phyloP scores from a whole-genome alignment of 2,113 vertebrate species.

The Cochlearius cochlearius region DNA sequence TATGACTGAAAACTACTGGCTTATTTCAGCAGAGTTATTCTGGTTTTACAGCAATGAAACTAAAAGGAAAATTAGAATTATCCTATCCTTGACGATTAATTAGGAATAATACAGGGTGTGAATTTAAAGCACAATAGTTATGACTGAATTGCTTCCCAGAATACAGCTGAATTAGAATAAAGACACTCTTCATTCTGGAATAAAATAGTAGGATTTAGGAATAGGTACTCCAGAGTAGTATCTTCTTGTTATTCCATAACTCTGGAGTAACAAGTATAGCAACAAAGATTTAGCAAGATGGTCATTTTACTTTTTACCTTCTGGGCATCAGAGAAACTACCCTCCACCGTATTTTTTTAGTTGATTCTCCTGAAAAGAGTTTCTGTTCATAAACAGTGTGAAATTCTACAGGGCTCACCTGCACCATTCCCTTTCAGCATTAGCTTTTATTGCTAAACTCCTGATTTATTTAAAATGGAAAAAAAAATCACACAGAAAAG shows the following conservation, averaged over 20 bases:
- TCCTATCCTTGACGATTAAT: background rate
- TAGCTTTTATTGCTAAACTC: background rate
- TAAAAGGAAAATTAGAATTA: background rate
- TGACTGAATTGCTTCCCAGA: background rate
- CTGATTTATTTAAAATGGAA: background rate
- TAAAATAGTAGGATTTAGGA: background rate
- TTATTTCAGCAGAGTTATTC: background rate
- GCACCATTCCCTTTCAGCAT: conserved; percentile 9
- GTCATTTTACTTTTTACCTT: background rate
- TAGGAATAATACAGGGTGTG: background rate
- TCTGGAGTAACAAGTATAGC: background rate
- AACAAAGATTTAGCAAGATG: background rate
- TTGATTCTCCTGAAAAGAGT: background rate
- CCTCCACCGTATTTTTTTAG: background rate
- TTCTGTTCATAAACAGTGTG: background rate
- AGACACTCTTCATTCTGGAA: background rate
- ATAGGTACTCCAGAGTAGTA: background rate
- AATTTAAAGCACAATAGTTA: background rate
- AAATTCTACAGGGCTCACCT: background rate
- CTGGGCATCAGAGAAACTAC: background rate
- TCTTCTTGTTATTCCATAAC: background rate
- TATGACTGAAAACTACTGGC: background rate
- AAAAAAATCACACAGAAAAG: background rate
- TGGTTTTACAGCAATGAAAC: background rate
- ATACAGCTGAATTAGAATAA: background rate